phyloP scores from a whole-genome alignment of 1,140 invertebrate species.

The Euschistus heros region DNA sequence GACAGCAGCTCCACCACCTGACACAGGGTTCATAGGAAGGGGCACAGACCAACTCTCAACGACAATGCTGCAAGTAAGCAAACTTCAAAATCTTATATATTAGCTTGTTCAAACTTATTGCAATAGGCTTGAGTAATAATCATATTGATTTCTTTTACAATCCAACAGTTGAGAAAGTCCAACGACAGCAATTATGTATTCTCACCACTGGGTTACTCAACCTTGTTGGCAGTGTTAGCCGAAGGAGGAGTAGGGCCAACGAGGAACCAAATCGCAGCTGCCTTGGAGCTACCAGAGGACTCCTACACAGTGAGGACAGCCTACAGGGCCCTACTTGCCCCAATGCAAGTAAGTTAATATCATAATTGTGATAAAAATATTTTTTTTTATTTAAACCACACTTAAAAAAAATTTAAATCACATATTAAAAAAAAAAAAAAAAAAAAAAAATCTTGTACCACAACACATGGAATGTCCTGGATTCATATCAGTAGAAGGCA shows the following conservation, averaged over 20 bases:
- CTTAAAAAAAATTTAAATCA: no score
- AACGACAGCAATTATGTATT: conserved; percentile 49
- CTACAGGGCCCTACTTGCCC: conserved; percentile 28
- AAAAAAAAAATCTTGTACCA: no score
- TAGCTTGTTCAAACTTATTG: no score
- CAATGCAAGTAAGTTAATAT: conserved; percentile 26
- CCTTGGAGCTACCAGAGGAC: conserved; percentile 45
- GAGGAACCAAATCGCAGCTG: conserved; percentile 41
- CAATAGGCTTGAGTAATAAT: no score
- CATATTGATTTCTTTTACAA: no score
- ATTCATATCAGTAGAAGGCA: neutral
- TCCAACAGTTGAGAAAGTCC: no score
- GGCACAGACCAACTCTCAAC: no score
- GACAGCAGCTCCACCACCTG: no score
- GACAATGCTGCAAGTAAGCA: no score
- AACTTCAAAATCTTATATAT: no score
- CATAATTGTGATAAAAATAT: neutral
- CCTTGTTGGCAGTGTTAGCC: conserved; percentile 46
- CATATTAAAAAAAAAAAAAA: neutral
- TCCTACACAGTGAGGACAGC: conserved; percentile 35
- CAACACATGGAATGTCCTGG: neutral
- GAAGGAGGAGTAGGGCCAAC: conserved; percentile 48
- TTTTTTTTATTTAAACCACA: neutral
- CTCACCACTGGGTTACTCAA: conserved; percentile 48
- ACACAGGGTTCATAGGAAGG: no score